Conservation (phyloP, 1,140 invertebrate genomes). For the Aphelenchoides besseyi region DNA sequence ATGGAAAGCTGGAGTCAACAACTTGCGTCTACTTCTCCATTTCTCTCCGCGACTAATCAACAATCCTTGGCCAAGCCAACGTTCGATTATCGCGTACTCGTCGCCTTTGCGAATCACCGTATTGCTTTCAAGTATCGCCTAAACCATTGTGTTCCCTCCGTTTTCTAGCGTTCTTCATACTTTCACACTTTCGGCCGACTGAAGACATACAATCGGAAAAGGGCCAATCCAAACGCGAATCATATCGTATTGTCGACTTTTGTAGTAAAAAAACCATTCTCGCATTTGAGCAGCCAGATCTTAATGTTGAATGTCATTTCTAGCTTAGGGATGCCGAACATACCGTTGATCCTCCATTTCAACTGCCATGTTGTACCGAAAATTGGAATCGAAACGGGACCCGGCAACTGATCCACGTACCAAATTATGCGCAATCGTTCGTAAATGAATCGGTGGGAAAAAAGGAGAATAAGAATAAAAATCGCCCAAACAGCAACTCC, state of each 20-base stretch:
- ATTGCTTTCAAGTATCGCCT: constrained; percentile 17
- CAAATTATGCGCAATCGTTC: background rate
- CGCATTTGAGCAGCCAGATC: background rate
- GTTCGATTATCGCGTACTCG: constrained; percentile 23
- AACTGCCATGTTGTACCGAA: constrained; percentile 20
- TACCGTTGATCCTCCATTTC: constrained; percentile 31
- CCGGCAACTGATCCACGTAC: background rate
- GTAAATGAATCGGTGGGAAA: background rate
- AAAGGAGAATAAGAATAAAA: background rate
- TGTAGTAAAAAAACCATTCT: background rate
- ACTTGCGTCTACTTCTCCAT: constrained; percentile 77
- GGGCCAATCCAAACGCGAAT: constrained; percentile 25
- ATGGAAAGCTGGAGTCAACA: constrained; percentile 85
- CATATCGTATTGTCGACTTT: constrained; percentile 1
- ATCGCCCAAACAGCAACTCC: background rate
- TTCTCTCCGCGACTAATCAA: constrained; percentile 70
- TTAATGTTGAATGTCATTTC: too few relatives aligned
- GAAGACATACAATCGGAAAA: constrained; percentile 22
- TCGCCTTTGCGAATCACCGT: constrained; percentile 18
- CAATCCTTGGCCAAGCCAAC: constrained; percentile 28
- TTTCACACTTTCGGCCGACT: constrained; percentile 12
- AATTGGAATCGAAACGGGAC: constrained; percentile 7
- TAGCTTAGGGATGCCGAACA: too few relatives aligned
- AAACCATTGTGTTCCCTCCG: too few relatives aligned
- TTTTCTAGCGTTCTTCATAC: too few relatives aligned